phyloP scores from a whole-genome alignment of 2,797 vertebrate genomes.

The Phoeniculus purpureus region DNA sequence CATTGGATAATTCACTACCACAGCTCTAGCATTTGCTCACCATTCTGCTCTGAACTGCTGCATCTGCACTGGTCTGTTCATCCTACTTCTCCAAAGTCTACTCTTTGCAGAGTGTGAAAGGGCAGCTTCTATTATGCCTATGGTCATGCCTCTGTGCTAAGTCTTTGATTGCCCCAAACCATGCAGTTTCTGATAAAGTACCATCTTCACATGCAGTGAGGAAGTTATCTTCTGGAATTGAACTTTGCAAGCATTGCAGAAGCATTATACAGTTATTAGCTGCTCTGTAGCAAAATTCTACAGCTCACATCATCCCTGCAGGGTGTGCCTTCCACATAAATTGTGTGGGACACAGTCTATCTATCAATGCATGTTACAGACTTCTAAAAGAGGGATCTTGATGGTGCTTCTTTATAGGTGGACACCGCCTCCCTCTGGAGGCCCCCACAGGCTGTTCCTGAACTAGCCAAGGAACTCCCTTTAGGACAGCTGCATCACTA shows the following conservation, averaged over 20 bases:
- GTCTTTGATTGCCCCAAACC: neutral
- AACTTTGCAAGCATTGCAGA: neutral
- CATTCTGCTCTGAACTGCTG: neutral
- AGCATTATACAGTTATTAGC: neutral
- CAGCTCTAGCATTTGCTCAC: neutral
- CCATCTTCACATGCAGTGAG: neutral
- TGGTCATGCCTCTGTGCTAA: accelerated
- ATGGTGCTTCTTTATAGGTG: neutral
- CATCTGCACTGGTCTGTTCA: accelerated
- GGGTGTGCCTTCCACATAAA: neutral
- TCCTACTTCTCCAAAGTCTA: neutral
- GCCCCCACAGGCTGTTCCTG: conserved; percentile 41
- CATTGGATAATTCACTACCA: neutral
- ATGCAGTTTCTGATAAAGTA: neutral
- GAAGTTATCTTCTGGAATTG: neutral
- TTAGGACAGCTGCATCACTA: neutral
- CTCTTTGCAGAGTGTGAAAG: neutral
- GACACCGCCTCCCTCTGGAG: conserved; percentile 68
- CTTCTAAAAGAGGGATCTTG: neutral
- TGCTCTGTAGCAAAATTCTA: neutral
- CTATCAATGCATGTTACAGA: neutral
- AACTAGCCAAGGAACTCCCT: neutral
- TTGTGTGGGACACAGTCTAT: neutral
- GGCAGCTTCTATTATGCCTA: neutral
- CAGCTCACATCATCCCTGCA: neutral